phyloP scores from a whole-genome alignment of 2,797 vertebrate species.

The Saguinus oedipus region DNA sequence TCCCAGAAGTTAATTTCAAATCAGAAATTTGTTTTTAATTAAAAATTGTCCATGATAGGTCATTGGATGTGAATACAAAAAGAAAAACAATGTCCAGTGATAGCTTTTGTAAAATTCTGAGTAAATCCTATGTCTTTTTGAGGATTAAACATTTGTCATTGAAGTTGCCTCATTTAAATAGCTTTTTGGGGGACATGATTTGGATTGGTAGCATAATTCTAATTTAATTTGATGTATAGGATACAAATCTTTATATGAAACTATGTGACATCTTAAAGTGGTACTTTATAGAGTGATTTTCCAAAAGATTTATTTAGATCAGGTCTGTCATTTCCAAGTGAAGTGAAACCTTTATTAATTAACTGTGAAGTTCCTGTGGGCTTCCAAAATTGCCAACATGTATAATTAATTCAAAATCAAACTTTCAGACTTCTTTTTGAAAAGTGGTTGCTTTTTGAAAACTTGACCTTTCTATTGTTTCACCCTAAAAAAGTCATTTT shows the following conservation, averaged over 20 bases:
- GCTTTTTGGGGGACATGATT: background rate
- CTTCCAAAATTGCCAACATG: background rate
- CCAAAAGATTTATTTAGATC: background rate
- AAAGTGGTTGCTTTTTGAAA: background rate
- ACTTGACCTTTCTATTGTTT: background rate
- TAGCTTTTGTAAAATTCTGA: slow-evolving; percentile 23
- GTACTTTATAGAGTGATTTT: slow-evolving; percentile 11
- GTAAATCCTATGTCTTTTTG: background rate
- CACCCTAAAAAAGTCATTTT: background rate
- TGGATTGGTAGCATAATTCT: background rate
- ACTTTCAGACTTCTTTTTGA: background rate
- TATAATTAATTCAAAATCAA: background rate
- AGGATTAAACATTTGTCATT: background rate
- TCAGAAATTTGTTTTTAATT: slow-evolving; percentile 33
- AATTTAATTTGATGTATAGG: background rate
- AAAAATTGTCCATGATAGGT: background rate
- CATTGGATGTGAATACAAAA: background rate
- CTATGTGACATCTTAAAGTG: background rate
- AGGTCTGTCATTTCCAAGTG: background rate
- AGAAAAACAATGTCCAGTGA: background rate
- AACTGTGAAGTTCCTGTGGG: background rate
- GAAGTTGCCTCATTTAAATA: background rate
- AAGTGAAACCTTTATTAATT: background rate
- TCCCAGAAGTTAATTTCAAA: background rate
- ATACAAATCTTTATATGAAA: background rate